phyloP scores from a whole-genome alignment of 1,140 invertebrate species.

The Pectinophora gossypiella region DNA sequence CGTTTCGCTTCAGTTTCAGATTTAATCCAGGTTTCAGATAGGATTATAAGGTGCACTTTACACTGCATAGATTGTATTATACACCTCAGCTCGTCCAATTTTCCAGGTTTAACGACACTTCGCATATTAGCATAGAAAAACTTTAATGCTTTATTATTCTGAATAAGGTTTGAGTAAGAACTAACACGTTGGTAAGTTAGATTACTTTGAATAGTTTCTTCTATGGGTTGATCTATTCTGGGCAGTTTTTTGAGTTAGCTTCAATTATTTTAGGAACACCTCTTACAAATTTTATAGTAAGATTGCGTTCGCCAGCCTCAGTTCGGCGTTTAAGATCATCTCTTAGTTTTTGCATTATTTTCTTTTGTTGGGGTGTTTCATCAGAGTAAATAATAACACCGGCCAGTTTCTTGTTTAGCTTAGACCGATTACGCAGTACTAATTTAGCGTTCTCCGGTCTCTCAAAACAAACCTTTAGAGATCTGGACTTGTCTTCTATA shows the following conservation, averaged over 20 bases:
- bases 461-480: conserved; percentile 2
- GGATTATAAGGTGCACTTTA: conserved; percentile 10
- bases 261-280: conserved; percentile 5
- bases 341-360: not conserved
- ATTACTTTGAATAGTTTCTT: not conserved
- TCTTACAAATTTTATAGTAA: conserved; percentile 5
- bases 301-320: not conserved
- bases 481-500: not conserved
- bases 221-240: not conserved
- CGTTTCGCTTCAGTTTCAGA: conserved; percentile 10
- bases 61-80: not conserved
- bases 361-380: conserved; percentile 1
- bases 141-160: not conserved
- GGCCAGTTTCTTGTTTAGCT: not conserved
- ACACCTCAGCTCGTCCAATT: conserved; percentile 12
- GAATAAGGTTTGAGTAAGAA: not conserved
- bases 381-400: conserved; percentile 5
- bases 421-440: not conserved
- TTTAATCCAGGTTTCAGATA: conserved; percentile 21
- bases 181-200: not conserved
- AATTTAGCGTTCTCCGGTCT: not conserved
- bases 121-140: conserved; percentile 14
- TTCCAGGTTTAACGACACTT: conserved; percentile 15
- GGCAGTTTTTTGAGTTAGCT: not conserved
- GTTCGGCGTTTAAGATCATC: not conserved